phyloP scores from a whole-genome alignment of 1,140 invertebrate genomes.

The Drosophila subobscura region DNA sequence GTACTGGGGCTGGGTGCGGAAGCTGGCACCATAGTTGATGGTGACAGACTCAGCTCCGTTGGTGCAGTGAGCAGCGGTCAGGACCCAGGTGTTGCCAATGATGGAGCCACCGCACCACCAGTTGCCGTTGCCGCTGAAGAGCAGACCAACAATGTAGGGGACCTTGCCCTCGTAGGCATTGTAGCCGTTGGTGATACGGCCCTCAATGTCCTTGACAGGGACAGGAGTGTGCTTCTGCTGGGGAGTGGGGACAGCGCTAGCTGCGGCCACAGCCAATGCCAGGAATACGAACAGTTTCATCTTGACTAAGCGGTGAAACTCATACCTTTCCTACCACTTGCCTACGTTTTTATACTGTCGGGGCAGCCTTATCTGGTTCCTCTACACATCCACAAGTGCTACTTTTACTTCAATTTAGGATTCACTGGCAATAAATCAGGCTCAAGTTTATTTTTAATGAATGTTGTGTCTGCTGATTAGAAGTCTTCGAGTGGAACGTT shows the following conservation, averaged over 20 bases:
- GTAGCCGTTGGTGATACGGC: conserved; percentile 77
- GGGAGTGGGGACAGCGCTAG: conserved; percentile 30
- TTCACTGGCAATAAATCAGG: conserved; percentile 14
- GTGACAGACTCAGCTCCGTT: conserved; percentile 44
- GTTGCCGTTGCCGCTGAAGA: conserved; percentile 68
- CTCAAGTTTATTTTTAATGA: conserved; percentile 1
- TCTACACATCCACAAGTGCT: neutral
- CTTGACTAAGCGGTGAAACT: conserved; percentile 15
- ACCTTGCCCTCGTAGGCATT: conserved; percentile 83
- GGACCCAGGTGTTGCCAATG: conserved; percentile 84
- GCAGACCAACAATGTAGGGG: conserved; percentile 84
- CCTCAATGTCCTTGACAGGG: conserved; percentile 55
- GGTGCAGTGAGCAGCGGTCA: conserved; percentile 86
- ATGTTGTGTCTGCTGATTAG: conserved; percentile 12
- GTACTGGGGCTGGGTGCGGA: conserved; percentile 55
- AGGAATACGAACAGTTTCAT: conserved; percentile 45
- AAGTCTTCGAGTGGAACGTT: neutral
- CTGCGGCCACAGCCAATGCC: conserved; percentile 34
- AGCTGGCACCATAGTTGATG: conserved; percentile 67
- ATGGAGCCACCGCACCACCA: conserved; percentile 86
- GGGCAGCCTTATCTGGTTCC: conserved; percentile 6
- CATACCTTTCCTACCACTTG: neutral
- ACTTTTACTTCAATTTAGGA: neutral
- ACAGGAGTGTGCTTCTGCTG: conserved; percentile 26
- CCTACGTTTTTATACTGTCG: conserved; percentile 20